These are phyloP conservation scores for Euwallacea similis DNA, from an alignment of 1,140 invertebrate genomes.

Conservation along the genomic window DNA sequence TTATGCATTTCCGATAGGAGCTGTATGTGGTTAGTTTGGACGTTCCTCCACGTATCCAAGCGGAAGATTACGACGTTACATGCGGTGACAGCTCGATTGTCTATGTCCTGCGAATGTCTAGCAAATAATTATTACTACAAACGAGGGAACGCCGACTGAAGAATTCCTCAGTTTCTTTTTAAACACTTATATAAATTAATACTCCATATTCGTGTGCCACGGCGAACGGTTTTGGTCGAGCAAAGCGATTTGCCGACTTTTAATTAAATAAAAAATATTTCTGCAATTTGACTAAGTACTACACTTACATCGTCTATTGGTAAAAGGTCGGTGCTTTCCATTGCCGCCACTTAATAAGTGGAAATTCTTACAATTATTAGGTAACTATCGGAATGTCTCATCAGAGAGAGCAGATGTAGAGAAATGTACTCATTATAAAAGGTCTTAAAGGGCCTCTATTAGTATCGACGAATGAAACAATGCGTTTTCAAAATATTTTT, in stretches of 20 bases:
- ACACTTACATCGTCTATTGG: slow-evolving; percentile 14
- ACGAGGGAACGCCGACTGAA: slow-evolving; percentile 26
- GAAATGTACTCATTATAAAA: no score
- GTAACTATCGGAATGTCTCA: no score
- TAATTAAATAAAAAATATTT: slow-evolving; percentile 34
- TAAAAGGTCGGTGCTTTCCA: slow-evolving; percentile 8
- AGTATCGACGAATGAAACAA: not conserved
- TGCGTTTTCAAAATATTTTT: no score
- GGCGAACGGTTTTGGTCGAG: slow-evolving; percentile 19
- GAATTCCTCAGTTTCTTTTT: slow-evolving; percentile 36
- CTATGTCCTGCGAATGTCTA: slow-evolving; percentile 17
- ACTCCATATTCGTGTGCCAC: slow-evolving; percentile 31
- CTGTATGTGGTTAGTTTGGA: not conserved
- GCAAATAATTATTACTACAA: slow-evolving; percentile 34
- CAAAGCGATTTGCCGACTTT: slow-evolving; percentile 32
- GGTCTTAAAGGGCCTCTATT: no score
- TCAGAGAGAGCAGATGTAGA: no score
- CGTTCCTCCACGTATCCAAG: slow-evolving; percentile 21
- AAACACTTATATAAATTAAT: slow-evolving; percentile 38
- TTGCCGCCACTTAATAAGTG: slow-evolving; percentile 12
- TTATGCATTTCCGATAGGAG: no score
- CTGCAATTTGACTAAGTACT: slow-evolving; percentile 28
- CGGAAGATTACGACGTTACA: slow-evolving; percentile 34
- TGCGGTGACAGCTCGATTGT: slow-evolving; percentile 28
- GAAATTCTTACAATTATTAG: not conserved